phyloP scores from a whole-genome alignment of 1,140 invertebrate species.

The Diachasmimorpha longicaudata region DNA sequence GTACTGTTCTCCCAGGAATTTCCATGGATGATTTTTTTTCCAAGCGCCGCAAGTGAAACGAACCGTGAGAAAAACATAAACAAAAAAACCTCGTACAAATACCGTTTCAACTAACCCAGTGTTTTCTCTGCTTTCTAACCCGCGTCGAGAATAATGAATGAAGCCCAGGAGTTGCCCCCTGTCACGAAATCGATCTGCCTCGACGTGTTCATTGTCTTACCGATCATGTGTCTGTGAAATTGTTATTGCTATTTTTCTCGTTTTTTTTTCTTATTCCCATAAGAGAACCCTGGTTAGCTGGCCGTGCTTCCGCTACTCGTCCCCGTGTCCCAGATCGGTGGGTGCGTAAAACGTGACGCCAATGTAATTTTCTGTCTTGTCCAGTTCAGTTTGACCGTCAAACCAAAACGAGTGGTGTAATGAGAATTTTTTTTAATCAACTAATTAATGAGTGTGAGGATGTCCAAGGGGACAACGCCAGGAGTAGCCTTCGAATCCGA shows the following conservation, averaged over 20 bases:
- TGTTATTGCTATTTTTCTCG: neutral
- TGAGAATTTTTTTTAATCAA: too few species aligned
- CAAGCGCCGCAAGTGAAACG: neutral
- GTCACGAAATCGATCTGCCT: neutral
- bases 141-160: constrained; percentile 14
- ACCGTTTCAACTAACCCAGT: neutral
- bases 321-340: neutral
- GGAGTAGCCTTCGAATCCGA: too few species aligned
- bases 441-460: too few species aligned
- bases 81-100: neutral
- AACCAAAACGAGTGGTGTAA: neutral
- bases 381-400: neutral
- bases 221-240: neutral
- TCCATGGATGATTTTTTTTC: neutral
- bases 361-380: neutral
- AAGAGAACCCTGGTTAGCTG: neutral
- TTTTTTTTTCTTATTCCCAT: neutral
- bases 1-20: neutral
- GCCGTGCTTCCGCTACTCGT: constrained; percentile 2
- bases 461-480: too few species aligned
- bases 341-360: neutral
- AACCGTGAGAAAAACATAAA: constrained; percentile 9
- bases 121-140: constrained; percentile 13
- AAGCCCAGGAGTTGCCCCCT: neutral
- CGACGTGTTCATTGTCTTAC: neutral